A percentile compares a stretch with the other conserved stretches of the same genome.
Evolutionary conservation across 2,797 vertebrate species (phyloP).

Genomic region (Enteromius viviparus): DNA sequence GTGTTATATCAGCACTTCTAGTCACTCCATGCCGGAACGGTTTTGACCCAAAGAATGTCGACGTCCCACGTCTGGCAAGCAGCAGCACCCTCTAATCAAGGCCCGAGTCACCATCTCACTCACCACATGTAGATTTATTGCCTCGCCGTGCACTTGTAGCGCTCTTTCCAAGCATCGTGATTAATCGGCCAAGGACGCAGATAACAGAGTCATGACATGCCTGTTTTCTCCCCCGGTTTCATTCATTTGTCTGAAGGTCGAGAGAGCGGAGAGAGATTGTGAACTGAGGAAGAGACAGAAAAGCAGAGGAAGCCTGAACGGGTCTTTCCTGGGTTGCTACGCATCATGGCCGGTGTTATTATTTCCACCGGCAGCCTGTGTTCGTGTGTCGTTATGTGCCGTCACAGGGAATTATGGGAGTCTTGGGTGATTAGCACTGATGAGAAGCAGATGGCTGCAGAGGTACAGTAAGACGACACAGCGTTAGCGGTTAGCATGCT

Average conservation of each 20-base stretch:
- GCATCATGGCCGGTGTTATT: constrained; percentile 36
- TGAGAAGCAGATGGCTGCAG: constrained; percentile 59
- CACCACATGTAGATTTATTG: constrained; percentile 35
- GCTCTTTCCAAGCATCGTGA: constrained; percentile 30
- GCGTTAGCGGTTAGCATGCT: constrained; percentile 42
- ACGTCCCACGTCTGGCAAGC: constrained; percentile 32
- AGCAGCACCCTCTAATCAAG: constrained; percentile 46
- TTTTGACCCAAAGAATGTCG: constrained; percentile 33
- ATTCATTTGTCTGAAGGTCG: constrained; percentile 34
- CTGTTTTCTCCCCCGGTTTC: constrained; percentile 12
- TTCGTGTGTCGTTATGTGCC: constrained; percentile 56
- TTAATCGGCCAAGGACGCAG: constrained; percentile 34
- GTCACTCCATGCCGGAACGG: constrained; percentile 8
- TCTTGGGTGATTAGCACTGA: constrained; percentile 62
- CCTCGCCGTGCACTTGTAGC: constrained; percentile 1
- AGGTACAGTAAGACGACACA: constrained; percentile 48
- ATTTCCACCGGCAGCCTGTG: constrained; percentile 52
- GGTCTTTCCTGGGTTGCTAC: constrained; percentile 39
- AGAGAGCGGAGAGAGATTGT: constrained; percentile 15
- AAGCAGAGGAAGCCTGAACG: constrained; percentile 12
- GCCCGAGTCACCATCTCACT: constrained; percentile 24
- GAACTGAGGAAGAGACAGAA: constrained; percentile 13
- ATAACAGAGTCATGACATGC: constrained; percentile 41
- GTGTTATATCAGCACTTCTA: constrained; percentile 42
- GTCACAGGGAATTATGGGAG: constrained; percentile 62